Conservation (phyloP, 2,113 vertebrate genomes). For the Fulmarus glacialis region DNA sequence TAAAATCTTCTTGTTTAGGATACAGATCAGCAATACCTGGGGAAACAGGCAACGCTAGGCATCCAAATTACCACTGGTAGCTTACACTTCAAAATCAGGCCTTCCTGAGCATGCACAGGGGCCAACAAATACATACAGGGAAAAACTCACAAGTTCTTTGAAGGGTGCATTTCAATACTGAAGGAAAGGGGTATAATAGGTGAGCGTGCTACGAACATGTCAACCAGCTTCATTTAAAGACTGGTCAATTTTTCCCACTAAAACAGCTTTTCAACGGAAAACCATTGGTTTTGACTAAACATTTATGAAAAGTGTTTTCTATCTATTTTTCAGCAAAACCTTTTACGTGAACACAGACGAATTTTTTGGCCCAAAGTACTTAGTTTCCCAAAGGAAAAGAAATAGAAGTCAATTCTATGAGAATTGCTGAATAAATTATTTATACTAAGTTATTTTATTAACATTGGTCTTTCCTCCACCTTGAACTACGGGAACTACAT, state of each 20-base stretch:
- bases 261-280: neutral
- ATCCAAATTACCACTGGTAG: neutral
- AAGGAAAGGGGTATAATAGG: neutral
- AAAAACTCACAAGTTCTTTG: neutral
- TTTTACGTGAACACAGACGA: neutral
- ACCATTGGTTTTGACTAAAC: neutral
- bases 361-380: neutral
- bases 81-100: neutral
- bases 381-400: neutral
- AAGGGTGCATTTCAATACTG: neutral
- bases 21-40: neutral
- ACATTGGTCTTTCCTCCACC: neutral
- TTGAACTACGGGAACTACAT: neutral
- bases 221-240: neutral
- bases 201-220: fast-evolving
- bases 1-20: neutral
- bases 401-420: neutral
- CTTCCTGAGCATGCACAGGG: neutral
- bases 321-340: neutral
- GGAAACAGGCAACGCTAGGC: neutral
- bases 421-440: neutral
- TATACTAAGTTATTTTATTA: neutral
- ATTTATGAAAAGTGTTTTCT: neutral
- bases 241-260: neutral
- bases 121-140: neutral